Evolutionary conservation across 2,113 vertebrate species (phyloP).

Genomic region (Melanocharis versteri): DNA sequence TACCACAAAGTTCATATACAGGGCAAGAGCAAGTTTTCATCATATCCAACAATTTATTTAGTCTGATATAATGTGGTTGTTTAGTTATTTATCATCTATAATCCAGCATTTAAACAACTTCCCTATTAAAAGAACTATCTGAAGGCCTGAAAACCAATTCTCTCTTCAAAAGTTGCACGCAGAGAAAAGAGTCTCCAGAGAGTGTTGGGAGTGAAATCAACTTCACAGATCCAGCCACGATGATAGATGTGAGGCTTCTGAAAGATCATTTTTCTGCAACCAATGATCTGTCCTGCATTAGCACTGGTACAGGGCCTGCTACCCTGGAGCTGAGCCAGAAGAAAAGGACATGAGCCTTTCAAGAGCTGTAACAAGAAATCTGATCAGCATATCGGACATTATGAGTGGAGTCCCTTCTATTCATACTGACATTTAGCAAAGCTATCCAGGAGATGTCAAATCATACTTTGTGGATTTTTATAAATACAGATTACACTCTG

Average conservation of each 20-base stretch:
- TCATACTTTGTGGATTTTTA: background rate
- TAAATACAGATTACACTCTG: background rate
- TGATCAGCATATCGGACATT: background rate
- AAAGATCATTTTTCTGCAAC: background rate
- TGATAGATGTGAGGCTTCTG: background rate
- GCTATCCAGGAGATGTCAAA: background rate
- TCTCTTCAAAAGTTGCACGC: accelerated
- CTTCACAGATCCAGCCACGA: background rate
- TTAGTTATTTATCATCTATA: background rate
- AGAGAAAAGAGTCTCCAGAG: background rate
- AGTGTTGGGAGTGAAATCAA: accelerated
- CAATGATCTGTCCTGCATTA: accelerated
- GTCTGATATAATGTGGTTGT: background rate
- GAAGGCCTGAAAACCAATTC: background rate
- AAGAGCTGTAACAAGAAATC: background rate
- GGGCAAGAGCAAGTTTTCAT: background rate
- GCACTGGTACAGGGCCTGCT: background rate
- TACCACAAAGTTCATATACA: background rate
- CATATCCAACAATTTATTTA: background rate
- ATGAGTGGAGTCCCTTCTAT: background rate
- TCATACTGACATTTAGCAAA: background rate
- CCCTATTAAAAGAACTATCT: background rate
- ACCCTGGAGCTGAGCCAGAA: background rate
- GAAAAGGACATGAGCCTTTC: background rate
- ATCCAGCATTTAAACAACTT: background rate